Base-by-base conservation (phyloP, 2,888 invertebrate species). In the Eupeodes luniger region DNA sequence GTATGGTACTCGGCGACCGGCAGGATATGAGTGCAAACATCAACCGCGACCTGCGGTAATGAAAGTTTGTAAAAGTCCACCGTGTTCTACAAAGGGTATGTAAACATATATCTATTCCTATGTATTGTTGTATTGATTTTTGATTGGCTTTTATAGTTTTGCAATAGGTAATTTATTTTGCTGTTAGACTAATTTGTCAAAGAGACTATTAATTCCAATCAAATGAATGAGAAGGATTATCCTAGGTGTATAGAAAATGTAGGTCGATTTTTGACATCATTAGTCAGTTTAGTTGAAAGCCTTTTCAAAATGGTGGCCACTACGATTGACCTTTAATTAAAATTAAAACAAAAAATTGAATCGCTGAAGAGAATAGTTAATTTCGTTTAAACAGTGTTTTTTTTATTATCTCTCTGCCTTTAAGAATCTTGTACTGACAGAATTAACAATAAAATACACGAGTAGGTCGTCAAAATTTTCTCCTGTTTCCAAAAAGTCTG, bases 1-100 rank as follows among this genome's bases (percentile, higher is more conserved):
- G 99, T 96, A 96, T 91, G 96, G 96, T 7, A 97, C 96, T 27
- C 96, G 96, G 90, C 95, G 95, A 91, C 96, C 98, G 47, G 98
- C 98, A 9, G 98, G 97, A 16, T 96, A 96, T 89, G 97, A 97
- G 16, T 99, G 99, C 93, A 96, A 96, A 90, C 96, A 96, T 85
- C 94, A 96, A 90, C 95, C 95, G 0, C 94, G 97, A 75, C 98
- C 98, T 0, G 94, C 95, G 6, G 97, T 98, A 53, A 95, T 96
- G 94, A 96, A 97, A 92, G 94, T 95, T 47, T 98, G 98, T 93
- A 95, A 95, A 91, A 96, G 96, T 86, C 94, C 95, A 75, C 94
- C 96, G 5, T 98, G 98, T 93, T 93, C 94, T 89, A 89, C 92
- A 88, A 93, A 93, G 90, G 92, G 95, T 95, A 93, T 94, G 94